These are phyloP conservation scores for Napeogenes sylphis DNA, from an alignment of 2,888 invertebrate genomes.

Conservation along the genomic window DNA sequence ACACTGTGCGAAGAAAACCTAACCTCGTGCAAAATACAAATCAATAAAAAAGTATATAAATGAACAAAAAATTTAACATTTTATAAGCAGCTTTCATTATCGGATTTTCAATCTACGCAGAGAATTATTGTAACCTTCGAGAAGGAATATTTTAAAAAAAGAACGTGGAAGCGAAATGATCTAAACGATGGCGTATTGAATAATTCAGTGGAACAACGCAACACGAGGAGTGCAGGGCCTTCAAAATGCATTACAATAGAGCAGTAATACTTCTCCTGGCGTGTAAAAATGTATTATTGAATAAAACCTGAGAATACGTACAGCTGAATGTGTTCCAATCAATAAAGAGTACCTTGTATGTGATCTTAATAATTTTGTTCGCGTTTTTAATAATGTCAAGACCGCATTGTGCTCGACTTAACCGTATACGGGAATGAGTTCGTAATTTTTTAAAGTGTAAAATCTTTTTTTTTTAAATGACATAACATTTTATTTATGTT, in stretches of 20 bases:
- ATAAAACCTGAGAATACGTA: not conserved
- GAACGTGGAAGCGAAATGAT: conserved; percentile 38
- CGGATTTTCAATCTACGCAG: conserved; percentile 39
- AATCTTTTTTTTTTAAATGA: too few relatives aligned
- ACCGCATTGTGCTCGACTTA: too few relatives aligned
- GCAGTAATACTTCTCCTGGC: conserved; percentile 14
- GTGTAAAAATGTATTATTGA: conserved; percentile 1
- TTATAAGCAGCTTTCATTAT: not conserved
- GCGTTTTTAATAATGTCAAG: conserved; percentile 1
- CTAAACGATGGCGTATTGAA: conserved; percentile 51
- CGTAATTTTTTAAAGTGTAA: too few relatives aligned
- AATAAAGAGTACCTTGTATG: not conserved
- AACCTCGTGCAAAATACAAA: not conserved
- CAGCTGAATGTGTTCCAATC: too few relatives aligned
- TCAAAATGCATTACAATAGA: conserved; percentile 48
- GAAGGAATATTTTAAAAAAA: conserved; percentile 36
- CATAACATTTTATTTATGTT: too few relatives aligned
- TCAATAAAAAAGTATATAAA: not conserved
- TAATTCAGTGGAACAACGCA: conserved; percentile 59
- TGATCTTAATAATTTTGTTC: not conserved
- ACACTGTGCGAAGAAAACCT: not conserved
- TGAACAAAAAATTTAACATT: not conserved
- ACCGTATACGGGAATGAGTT: too few relatives aligned
- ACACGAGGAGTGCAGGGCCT: conserved; percentile 51
- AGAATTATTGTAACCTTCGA: conserved; percentile 32